phyloP scores from a whole-genome alignment of 2,113 vertebrate species.

The Prietella phreatophila region DNA sequence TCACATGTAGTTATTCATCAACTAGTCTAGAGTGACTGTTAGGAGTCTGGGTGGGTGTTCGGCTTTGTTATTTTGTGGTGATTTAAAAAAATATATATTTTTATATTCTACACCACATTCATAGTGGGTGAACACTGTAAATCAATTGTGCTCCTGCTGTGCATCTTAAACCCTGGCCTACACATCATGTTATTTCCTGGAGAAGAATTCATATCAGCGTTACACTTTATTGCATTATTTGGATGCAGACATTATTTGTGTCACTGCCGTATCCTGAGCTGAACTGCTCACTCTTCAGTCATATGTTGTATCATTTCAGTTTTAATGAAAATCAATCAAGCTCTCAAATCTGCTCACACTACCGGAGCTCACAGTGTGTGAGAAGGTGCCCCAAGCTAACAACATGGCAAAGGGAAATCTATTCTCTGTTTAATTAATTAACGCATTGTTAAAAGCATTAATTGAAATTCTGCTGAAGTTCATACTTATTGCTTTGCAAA shows the following conservation, averaged over 20 bases:
- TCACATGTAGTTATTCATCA: constrained; percentile 21
- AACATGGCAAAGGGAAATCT: constrained; percentile 27
- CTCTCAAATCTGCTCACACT: constrained; percentile 7
- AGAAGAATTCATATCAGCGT: not conserved
- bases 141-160: constrained; percentile 30
- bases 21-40: constrained; percentile 4
- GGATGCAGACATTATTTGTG: not conserved
- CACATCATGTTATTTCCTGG: not conserved
- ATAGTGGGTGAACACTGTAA: constrained; percentile 13
- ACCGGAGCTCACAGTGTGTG: constrained; percentile 16
- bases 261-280: not conserved
- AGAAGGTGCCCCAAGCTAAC: constrained; percentile 27
- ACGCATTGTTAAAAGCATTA: constrained; percentile 19
- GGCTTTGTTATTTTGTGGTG: not conserved
- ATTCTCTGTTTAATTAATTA: constrained; percentile 45
- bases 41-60: constrained; percentile 10
- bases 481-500: not conserved
- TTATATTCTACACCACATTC: constrained; percentile 24
- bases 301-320: not conserved
- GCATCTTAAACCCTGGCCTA: constrained; percentile 20
- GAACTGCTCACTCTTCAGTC: not conserved
- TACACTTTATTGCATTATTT: constrained; percentile 6
- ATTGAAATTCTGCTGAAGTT: constrained; percentile 46
- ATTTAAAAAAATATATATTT: not conserved
- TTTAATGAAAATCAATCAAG: constrained; percentile 23